Conservation (phyloP, 2,113 vertebrate species). For the Plectropomus leopardus region DNA sequence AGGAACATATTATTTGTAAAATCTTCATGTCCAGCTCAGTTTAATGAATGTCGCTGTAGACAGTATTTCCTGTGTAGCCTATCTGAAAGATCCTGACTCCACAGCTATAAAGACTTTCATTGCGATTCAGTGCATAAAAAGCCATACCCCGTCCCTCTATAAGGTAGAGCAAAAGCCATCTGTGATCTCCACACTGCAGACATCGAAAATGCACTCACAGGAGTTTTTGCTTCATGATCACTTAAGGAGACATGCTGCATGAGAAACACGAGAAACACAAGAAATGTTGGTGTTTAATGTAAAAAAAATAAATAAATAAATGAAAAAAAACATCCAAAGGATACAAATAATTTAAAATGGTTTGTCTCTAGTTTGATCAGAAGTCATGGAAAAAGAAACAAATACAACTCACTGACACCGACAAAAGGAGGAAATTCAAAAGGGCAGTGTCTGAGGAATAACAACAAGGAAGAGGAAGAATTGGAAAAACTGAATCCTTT, state of each 20-base stretch:
- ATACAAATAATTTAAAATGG: neutral
- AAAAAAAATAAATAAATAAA: neutral
- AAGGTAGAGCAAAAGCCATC: neutral
- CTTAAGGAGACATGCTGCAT: neutral
- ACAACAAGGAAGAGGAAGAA: too few species aligned
- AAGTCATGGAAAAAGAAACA: neutral
- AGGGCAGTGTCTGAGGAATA: too few species aligned
- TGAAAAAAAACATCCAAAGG: too few species aligned
- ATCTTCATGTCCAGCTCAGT: neutral
- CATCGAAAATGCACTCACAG: neutral
- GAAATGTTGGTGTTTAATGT: neutral
- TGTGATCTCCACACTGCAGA: neutral
- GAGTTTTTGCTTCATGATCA: neutral
- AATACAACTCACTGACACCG: neutral
- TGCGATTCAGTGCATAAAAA: conserved; percentile 1
- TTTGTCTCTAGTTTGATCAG: neutral
- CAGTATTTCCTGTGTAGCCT: conserved; percentile 12
- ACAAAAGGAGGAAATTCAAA: neutral
- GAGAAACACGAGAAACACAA: neutral
- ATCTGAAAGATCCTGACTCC: neutral
- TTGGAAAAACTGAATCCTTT: too few species aligned
- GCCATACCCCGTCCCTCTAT: neutral
- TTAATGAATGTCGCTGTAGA: conserved; percentile 3
- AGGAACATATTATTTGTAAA: neutral
- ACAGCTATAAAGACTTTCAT: conserved; percentile 14